phyloP scores from a whole-genome alignment of 2,113 vertebrate species.

The Eolophus roseicapilla region DNA sequence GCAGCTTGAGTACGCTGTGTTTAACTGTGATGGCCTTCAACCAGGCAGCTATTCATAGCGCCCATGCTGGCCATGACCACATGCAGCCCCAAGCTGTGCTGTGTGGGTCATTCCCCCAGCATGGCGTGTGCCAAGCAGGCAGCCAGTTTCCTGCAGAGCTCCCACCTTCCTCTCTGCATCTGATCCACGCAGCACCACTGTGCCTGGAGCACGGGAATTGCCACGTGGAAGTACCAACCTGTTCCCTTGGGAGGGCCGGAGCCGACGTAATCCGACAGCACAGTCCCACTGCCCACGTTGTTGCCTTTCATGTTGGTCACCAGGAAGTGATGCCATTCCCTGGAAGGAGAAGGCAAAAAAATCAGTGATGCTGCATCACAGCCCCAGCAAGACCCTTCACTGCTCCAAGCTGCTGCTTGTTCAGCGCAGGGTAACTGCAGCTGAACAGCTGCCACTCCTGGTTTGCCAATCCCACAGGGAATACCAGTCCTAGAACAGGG shows the following conservation, averaged over 20 bases:
- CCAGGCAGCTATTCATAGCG: too few relatives aligned
- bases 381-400: rapidly evolving
- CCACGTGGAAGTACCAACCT: conserved; percentile 72
- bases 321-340: conserved; percentile 97
- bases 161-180: rapidly evolving
- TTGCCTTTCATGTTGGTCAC: conserved; percentile 97
- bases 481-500: neutral
- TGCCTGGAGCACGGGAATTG: rapidly evolving
- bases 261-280: conserved; percentile 91
- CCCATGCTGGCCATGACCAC: rapidly evolving
- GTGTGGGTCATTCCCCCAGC: rapidly evolving
- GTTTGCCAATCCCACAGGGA: neutral
- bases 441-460: neutral
- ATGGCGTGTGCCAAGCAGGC: rapidly evolving
- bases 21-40: neutral
- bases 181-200: rapidly evolving
- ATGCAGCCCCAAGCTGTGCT: neutral
- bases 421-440: rapidly evolving
- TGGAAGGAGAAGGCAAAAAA: conserved; percentile 17
- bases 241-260: conserved; percentile 91
- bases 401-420: neutral
- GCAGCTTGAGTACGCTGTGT: neutral
- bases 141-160: neutral
- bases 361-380: neutral
- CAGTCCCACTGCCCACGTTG: conserved; percentile 79